Evolutionary conservation across 1,140 invertebrate species (phyloP), one percentile per base, ranked within the genome.

Genomic region (Pogonognathellus flavescens): DNA sequence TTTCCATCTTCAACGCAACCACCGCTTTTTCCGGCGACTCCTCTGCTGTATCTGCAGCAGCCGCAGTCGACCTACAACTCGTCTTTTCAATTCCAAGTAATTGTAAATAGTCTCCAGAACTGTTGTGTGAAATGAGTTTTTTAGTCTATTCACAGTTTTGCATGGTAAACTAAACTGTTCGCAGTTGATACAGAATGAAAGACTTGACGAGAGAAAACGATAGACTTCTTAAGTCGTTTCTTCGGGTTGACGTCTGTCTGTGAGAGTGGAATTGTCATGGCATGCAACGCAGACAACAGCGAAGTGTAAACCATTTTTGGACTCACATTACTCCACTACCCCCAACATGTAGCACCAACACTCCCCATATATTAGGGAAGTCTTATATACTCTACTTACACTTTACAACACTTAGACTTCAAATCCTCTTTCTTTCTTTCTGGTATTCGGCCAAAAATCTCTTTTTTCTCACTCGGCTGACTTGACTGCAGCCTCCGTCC

Each of bases 121-220:
- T n/a, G 70, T 50, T 50, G 70, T 76, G 70, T 76, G 70, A 76
- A 76, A 76, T 76, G 70, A 76, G 31, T 76, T 76, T 76, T 76
- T 62, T 76, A 25, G 5, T 50, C 31, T 41, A n/a, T n/a, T 41
- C 22, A 72, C 25, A 50, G 16, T 76, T 76, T 66, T 50, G 70
- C 14, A 76, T 76, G 70, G 62, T 14, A 13, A 10, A 14, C 31
- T 20, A 20, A 14, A 41, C 10, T 41, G 13, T 16, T n/a, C n/a
- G 31, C 1, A 41, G 22, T 22, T 41, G 13, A 70, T 3, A 8
- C 0, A 13, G 25, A 31, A 70, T 31, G 11, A 70, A 70, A 70
- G n/a, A n/a, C n/a, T n/a, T n/a, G n/a, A n/a, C n/a, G n/a, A n/a
- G n/a, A n/a, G n/a, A n/a, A n/a, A n/a, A n/a, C n/a, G n/a, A n/a